Conservation (phyloP, 1,140 invertebrate species). For the Hycleus phaleratus region DNA sequence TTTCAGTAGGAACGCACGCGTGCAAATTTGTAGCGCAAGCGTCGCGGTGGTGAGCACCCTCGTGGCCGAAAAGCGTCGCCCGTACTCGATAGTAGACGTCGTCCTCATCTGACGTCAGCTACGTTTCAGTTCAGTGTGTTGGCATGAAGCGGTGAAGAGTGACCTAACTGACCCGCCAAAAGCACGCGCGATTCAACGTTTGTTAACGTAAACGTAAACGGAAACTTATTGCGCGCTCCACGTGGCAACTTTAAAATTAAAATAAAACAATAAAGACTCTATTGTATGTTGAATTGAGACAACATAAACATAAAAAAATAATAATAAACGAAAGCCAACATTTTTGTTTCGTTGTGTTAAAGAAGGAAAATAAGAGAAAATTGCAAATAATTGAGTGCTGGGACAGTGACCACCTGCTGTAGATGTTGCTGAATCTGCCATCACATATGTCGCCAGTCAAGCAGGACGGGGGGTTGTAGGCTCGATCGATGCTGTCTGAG, state of each 20-base stretch:
- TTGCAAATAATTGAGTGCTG: no score
- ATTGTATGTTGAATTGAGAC: no score
- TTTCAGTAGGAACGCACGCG: no score
- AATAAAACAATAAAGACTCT: no score
- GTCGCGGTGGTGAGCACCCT: conserved; percentile 28
- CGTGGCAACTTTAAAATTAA: neutral
- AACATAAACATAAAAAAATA: neutral
- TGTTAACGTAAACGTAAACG: neutral
- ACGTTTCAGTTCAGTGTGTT: conserved; percentile 29
- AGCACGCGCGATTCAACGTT: conserved; percentile 1
- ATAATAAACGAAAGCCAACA: neutral
- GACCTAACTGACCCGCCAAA: conserved; percentile 27
- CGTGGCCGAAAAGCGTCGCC: conserved; percentile 35
- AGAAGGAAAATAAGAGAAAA: neutral
- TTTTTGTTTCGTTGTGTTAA: no score
- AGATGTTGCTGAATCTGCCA: conserved; percentile 4
- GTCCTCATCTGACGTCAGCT: conserved; percentile 30
- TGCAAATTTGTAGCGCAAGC: conserved; percentile 23
- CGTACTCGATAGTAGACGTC: conserved; percentile 39
- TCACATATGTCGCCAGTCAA: conserved; percentile 9
- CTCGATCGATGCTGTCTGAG: conserved; percentile 39
- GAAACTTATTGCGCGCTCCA: neutral
- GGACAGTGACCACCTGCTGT: conserved; percentile 6
- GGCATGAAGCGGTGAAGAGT: conserved; percentile 37
- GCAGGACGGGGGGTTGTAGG: conserved; percentile 21